phyloP scores from a whole-genome alignment of 2,113 vertebrate genomes.

The Brachyhypopomus gauderio region DNA sequence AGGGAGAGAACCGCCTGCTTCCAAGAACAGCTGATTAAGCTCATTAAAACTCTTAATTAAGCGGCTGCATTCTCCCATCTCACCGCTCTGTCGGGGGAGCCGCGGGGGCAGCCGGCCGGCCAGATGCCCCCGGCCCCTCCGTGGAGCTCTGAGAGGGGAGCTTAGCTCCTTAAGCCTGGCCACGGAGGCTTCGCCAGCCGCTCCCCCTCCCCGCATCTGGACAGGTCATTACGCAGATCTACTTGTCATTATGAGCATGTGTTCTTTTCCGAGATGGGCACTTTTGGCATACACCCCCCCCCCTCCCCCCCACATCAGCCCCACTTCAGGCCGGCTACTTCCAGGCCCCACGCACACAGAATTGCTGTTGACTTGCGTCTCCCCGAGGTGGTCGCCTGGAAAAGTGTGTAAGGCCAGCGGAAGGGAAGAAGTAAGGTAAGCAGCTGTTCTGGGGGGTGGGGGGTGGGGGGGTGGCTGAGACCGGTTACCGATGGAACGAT shows the following conservation, averaged over 20 bases:
- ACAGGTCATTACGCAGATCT: too few species aligned
- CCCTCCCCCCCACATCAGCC: too few species aligned
- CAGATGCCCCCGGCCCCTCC: background rate
- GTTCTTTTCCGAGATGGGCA: conserved; percentile 28
- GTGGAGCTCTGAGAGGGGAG: background rate
- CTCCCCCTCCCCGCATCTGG: too few species aligned
- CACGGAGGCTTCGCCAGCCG: too few species aligned
- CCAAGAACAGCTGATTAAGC: conserved; percentile 65
- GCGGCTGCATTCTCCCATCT: conserved; percentile 65
- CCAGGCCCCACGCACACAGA: conserved; percentile 8
- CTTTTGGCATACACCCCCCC: background rate
- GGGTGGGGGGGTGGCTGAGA: background rate
- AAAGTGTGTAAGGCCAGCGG: background rate
- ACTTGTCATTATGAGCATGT: conserved; percentile 18
- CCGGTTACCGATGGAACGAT: background rate
- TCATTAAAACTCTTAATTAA: conserved; percentile 84
- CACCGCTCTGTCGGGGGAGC: conserved; percentile 62
- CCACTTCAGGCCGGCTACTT: conserved; percentile 1
- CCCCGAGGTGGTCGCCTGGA: conserved; percentile 17
- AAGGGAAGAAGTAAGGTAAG: background rate
- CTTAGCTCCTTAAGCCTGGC: background rate
- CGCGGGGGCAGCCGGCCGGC: too few species aligned
- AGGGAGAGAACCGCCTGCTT: conserved; percentile 40
- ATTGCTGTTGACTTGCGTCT: conserved; percentile 12
- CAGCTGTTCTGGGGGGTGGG: conserved; percentile 10